These are phyloP conservation scores for Meiosimyza decipiens DNA, from an alignment of 2,888 invertebrate genomes.

Conservation along the genomic window DNA sequence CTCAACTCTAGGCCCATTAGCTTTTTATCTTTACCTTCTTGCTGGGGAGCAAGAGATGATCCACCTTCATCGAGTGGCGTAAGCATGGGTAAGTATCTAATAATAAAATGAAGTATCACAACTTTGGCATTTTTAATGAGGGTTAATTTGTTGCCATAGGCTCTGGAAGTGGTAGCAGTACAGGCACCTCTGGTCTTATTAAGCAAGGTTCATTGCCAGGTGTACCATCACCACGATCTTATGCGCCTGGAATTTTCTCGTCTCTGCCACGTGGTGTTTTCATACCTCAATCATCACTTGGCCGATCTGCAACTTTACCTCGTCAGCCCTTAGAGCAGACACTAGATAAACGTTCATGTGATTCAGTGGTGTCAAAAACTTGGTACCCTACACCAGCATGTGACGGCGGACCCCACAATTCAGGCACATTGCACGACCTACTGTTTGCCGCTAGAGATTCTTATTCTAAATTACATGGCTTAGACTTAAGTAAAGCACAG, in stretches of 20 bases:
- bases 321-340: constrained; percentile 67
- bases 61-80: constrained; percentile 69
- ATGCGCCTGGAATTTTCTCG: constrained; percentile 66
- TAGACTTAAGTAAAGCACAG: constrained; percentile 71
- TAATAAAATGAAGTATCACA: not conserved
- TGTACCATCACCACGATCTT: constrained; percentile 56
- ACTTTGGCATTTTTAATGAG: not conserved
- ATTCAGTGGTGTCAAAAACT: constrained; percentile 69
- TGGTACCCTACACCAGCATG: constrained; percentile 70
- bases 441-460: constrained; percentile 66
- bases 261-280: constrained; percentile 68
- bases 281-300: constrained; percentile 67
- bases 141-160: constrained; percentile 46
- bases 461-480: constrained; percentile 68
- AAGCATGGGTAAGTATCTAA: constrained; percentile 66
- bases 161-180: constrained; percentile 68
- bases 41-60: constrained; percentile 69
- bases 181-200: constrained; percentile 61
- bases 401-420: constrained; percentile 64
- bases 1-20: constrained; percentile 68
- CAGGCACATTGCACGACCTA: constrained; percentile 57
- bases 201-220: constrained; percentile 58
- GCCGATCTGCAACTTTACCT: constrained; percentile 68
- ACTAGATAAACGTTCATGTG: constrained; percentile 68
- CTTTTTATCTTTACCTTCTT: constrained; percentile 69